Conservation (phyloP, 2,888 invertebrate species). For the Leptura quadrifasciata region DNA sequence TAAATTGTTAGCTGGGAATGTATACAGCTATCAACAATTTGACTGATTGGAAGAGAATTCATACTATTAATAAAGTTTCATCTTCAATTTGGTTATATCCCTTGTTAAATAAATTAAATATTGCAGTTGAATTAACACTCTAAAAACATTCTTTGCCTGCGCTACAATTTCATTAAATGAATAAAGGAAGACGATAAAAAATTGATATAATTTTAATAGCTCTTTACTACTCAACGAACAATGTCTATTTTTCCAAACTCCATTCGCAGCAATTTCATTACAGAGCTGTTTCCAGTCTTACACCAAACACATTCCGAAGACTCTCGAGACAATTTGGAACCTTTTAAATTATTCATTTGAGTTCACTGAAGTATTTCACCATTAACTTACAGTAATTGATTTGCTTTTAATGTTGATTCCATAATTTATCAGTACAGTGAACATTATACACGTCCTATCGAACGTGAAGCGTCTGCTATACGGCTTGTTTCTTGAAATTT, state of each 20-base stretch:
- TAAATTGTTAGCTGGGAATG: too few species aligned
- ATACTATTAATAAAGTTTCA: too few species aligned
- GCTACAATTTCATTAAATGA: too few species aligned
- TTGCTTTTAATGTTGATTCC: neutral
- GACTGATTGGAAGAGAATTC: too few species aligned
- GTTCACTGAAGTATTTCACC: neutral
- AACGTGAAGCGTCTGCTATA: neutral
- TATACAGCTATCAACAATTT: too few species aligned
- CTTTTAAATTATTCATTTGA: neutral
- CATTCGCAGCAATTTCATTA: neutral
- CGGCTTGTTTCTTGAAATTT: neutral
- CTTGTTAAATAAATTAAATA: too few species aligned
- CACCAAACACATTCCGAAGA: neutral
- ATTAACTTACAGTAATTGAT: neutral
- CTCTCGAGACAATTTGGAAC: neutral
- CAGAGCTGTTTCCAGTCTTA: neutral
- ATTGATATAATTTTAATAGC: too few species aligned
- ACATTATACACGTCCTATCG: neutral
- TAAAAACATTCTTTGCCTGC: too few species aligned
- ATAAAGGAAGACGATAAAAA: too few species aligned
- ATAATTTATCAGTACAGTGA: neutral
- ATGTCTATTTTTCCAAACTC: neutral
- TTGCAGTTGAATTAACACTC: too few species aligned
- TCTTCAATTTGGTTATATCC: too few species aligned
- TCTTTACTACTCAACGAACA: neutral